Conservation (phyloP, 2,888 invertebrate genomes). For the Eumerus sabulonum region DNA sequence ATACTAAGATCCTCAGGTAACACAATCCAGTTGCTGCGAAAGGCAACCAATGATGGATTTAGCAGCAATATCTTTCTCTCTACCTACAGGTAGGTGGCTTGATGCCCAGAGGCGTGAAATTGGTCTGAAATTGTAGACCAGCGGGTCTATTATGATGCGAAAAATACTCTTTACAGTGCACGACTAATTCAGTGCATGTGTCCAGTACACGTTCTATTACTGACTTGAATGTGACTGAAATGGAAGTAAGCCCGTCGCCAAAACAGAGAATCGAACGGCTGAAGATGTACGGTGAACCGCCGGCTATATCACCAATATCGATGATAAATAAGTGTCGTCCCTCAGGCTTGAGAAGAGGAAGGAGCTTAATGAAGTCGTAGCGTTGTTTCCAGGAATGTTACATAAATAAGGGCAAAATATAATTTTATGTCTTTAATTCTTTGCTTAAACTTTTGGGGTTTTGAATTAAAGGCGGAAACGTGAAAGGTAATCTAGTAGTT, state of each 20-base stretch:
- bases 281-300: slow-evolving; percentile 71
- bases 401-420: slow-evolving; percentile 36
- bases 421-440: slow-evolving; percentile 13
- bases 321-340: slow-evolving; percentile 61
- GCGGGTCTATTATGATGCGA: too few relatives aligned
- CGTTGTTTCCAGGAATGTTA: not conserved
- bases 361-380: slow-evolving; percentile 50
- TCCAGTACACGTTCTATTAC: slow-evolving; percentile 29
- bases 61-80: too few relatives aligned
- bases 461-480: too few relatives aligned
- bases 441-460: not conserved
- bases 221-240: slow-evolving; percentile 48
- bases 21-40: too few relatives aligned
- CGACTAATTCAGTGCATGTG: slow-evolving; percentile 42
- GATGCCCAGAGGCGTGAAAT: too few relatives aligned
- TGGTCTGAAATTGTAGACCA: too few relatives aligned
- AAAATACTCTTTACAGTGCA: too few relatives aligned
- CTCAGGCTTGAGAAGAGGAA: slow-evolving; percentile 48
- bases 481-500: too few relatives aligned
- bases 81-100: too few relatives aligned
- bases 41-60: too few relatives aligned
- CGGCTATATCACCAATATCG: slow-evolving; percentile 70
- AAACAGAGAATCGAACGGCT: slow-evolving; percentile 70
- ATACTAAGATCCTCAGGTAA: too few relatives aligned
- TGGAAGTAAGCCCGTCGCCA: slow-evolving; percentile 67